Percentiles rank a stretch among this genome's conserved stretches.
These are phyloP conservation scores for Encarsia formosa DNA, from an alignment of 2,888 invertebrate species.

Conservation along the genomic window DNA sequence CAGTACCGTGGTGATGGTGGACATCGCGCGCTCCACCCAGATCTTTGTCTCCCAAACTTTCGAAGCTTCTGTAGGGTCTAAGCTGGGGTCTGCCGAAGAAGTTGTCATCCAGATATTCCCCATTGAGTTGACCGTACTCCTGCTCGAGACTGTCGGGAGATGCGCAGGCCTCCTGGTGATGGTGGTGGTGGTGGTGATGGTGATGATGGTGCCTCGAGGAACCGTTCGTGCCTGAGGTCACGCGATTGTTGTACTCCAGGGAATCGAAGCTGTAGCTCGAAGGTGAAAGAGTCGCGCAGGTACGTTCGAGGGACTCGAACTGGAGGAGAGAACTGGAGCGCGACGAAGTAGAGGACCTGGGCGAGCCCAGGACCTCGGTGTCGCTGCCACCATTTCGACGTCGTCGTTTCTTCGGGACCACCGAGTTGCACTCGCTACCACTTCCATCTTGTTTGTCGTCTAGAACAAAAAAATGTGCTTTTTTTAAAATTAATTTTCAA, in stretches of 20 bases:
- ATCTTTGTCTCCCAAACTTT: constrained; percentile 52
- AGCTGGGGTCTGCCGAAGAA: constrained; percentile 39
- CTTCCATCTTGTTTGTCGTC: constrained; percentile 47
- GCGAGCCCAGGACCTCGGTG: constrained; percentile 43
- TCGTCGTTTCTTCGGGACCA: constrained; percentile 51
- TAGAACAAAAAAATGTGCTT: too few species aligned
- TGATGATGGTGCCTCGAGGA: neutral
- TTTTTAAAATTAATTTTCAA: constrained; percentile 5
- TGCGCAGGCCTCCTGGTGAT: constrained; percentile 28
- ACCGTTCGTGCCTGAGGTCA: neutral
- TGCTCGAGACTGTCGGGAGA: constrained; percentile 56
- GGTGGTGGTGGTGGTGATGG: neutral
- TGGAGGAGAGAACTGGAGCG: constrained; percentile 78
- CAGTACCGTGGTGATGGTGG: too few species aligned
- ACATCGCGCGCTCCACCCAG: too few species aligned
- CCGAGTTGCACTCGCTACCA: constrained; percentile 52
- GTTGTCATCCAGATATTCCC: neutral
- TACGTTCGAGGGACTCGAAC: constrained; percentile 78
- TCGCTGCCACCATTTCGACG: constrained; percentile 43
- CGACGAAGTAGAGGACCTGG: constrained; percentile 59
- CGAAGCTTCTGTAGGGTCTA: constrained; percentile 54
- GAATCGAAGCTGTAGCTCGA: constrained; percentile 55
- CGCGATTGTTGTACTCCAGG: constrained; percentile 45
- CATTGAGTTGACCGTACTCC: constrained; percentile 35
- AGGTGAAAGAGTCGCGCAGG: constrained; percentile 57